These are phyloP conservation scores for Dicrurus megarhynchus DNA, from an alignment of 2,113 vertebrate species.

Conservation along the genomic window DNA sequence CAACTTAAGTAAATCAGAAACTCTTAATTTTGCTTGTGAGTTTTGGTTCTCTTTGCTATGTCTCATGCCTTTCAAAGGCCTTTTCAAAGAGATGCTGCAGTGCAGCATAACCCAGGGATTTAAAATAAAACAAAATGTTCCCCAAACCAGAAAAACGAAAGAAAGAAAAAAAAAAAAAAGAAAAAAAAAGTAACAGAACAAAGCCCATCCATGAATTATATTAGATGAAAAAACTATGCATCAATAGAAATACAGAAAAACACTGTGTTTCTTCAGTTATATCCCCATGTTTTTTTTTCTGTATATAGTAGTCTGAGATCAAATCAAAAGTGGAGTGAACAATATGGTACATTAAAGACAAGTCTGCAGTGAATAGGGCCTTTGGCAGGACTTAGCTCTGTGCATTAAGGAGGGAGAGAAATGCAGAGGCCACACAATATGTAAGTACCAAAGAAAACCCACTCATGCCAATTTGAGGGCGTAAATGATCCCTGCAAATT, in stretches of 20 bases:
- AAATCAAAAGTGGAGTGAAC: slow-evolving; percentile 52
- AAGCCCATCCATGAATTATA: background rate
- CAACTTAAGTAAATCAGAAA: slow-evolving; percentile 35
- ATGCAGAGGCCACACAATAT: slow-evolving; percentile 11
- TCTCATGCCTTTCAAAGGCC: background rate
- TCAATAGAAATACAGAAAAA: slow-evolving; percentile 40
- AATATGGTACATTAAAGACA: background rate
- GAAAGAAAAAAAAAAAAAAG: background rate
- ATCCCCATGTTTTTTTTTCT: background rate
- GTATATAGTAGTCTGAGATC: slow-evolving; percentile 3
- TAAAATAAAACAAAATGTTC: background rate
- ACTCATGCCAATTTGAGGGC: background rate
- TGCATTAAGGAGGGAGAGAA: slow-evolving; percentile 15
- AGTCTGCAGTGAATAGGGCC: background rate
- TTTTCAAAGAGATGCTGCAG: slow-evolving; percentile 29
- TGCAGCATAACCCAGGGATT: background rate
- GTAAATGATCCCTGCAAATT: background rate
- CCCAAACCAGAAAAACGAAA: background rate
- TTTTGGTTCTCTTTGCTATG: background rate
- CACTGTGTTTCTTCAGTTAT: background rate
- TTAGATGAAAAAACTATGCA: background rate
- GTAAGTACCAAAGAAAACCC: slow-evolving; percentile 17
- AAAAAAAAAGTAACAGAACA: background rate
- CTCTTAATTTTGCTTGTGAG: slow-evolving; percentile 5
- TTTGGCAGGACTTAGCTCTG: slow-evolving; percentile 15